These are phyloP conservation scores for Lacerta bilineata DNA, from an alignment of 2,797 vertebrate species.

Conservation along the genomic window DNA sequence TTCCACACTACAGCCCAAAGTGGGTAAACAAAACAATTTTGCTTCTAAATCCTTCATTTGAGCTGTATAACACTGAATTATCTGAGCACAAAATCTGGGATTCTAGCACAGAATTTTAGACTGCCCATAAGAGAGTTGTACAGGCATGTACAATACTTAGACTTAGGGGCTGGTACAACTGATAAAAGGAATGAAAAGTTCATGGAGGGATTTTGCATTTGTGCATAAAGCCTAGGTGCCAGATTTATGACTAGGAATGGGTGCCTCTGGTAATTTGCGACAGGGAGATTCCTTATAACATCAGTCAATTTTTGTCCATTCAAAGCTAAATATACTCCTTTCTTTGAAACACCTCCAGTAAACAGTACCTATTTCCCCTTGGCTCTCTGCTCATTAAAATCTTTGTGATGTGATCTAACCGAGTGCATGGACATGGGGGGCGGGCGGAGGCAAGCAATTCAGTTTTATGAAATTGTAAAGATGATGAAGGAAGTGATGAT, in stretches of 20 bases:
- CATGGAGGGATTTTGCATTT: background rate
- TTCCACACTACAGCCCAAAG: background rate
- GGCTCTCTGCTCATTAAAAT: conserved; percentile 27
- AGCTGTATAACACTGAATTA: background rate
- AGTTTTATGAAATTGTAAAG: background rate
- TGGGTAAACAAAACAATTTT: background rate
- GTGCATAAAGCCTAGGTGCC: background rate
- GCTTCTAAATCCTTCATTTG: background rate
- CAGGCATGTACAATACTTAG: background rate
- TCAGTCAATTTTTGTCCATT: background rate
- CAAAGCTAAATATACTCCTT: background rate
- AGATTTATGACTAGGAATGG: background rate
- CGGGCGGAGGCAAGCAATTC: background rate
- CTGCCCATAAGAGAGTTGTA: background rate
- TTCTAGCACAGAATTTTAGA: background rate
- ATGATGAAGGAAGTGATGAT: background rate
- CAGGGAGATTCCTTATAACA: background rate
- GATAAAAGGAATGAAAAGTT: background rate
- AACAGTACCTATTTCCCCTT: background rate
- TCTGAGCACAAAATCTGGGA: background rate
- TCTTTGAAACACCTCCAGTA: background rate
- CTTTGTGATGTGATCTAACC: background rate
- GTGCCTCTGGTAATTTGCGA: background rate
- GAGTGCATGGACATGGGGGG: background rate
- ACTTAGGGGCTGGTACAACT: background rate